Evolutionary conservation across 2,113 vertebrate genomes (phyloP).

Genomic region (Propithecus coquereli): DNA sequence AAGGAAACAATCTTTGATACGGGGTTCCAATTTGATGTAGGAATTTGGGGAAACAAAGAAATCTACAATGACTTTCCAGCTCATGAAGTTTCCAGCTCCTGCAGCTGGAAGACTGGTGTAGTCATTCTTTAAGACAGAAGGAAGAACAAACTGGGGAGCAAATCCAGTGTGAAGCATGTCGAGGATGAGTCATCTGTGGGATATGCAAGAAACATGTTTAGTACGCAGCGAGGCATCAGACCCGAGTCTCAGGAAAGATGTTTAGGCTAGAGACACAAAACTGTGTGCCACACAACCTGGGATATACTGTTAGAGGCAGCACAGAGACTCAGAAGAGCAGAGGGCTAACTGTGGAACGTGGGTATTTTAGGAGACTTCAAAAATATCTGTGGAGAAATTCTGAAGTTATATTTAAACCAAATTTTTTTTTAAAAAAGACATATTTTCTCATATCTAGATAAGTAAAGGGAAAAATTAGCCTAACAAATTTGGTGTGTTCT

Average conservation of each 20-base stretch:
- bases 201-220: not conserved
- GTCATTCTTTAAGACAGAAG: not conserved
- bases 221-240: not conserved
- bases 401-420: not conserved
- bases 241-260: not conserved
- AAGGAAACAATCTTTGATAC: not conserved
- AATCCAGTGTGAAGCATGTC: not conserved
- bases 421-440: not conserved
- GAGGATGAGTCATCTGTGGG: not conserved
- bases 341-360: not conserved
- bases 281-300: not conserved
- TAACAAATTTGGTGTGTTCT: not conserved
- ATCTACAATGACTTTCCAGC: not conserved
- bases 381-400: not conserved
- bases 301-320: not conserved
- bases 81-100: not conserved
- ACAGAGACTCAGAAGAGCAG: not conserved
- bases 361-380: not conserved
- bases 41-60: not conserved
- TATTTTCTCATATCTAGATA: not conserved
- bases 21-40: not conserved
- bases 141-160: not conserved
- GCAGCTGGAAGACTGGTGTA: not conserved
- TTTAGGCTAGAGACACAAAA: not conserved
- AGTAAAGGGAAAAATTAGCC: not conserved